Evolutionary conservation across 2,888 invertebrate genomes (phyloP).

Genomic region (Eilema sororculum): DNA sequence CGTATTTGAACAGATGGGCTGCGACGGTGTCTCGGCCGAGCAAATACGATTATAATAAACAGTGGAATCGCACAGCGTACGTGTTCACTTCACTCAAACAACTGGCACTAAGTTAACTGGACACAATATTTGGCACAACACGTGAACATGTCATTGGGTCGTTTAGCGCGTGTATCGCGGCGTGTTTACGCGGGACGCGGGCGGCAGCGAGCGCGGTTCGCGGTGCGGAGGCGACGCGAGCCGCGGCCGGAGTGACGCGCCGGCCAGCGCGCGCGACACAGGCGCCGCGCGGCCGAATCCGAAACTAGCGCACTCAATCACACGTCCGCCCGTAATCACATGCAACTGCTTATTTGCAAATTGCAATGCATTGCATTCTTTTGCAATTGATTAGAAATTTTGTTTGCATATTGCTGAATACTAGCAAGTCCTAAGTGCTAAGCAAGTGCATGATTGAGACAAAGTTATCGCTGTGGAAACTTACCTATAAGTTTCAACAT

Average conservation of each 20-base stretch:
- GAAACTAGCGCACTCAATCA: slow-evolving; percentile 74
- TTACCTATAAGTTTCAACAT: neutral
- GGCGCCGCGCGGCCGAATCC: slow-evolving; percentile 59
- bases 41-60: slow-evolving; percentile 56
- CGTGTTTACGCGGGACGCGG: slow-evolving; percentile 65
- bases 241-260: slow-evolving; percentile 85
- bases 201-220: slow-evolving; percentile 62
- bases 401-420: slow-evolving; percentile 24
- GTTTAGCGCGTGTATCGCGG: slow-evolving; percentile 57
- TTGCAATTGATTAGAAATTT: slow-evolving; percentile 44
- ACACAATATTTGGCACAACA: slow-evolving; percentile 75
- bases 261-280: slow-evolving; percentile 57
- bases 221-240: slow-evolving; percentile 76
- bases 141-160: slow-evolving; percentile 60
- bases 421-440: neutral
- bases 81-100: slow-evolving; percentile 70
- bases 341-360: slow-evolving; percentile 66
- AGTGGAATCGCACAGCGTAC: slow-evolving; percentile 50
- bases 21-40: slow-evolving; percentile 60
- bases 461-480: neutral
- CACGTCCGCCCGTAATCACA: slow-evolving; percentile 66
- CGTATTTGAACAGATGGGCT: slow-evolving; percentile 77
- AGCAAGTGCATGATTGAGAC: neutral
- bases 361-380: slow-evolving; percentile 59
- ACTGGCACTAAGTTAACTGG: slow-evolving; percentile 70